A percentile compares a stretch with the other conserved stretches of the same genome.
These are phyloP conservation scores for Hypsopygia costalis DNA, from an alignment of 2,888 invertebrate genomes.

Conservation along the genomic window DNA sequence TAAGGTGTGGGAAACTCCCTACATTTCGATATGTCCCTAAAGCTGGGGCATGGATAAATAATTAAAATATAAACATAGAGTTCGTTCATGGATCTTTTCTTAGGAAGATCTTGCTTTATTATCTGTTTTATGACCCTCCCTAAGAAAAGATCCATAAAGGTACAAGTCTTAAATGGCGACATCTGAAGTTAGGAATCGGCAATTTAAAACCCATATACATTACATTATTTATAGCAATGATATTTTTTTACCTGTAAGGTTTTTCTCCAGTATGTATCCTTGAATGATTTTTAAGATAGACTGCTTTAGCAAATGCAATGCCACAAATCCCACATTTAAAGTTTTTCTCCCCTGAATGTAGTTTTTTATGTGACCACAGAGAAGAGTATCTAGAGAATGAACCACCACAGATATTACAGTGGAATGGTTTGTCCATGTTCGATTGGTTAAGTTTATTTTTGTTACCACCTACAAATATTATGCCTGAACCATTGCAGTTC, in stretches of 20 bases:
- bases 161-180: no score
- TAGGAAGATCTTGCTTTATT: no score
- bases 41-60: no score
- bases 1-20: no score
- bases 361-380: conserved; percentile 93
- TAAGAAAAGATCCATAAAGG: no score
- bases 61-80: no score
- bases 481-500: conserved; percentile 93
- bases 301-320: conserved; percentile 92
- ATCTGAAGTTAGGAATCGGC: no score
- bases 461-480: conserved; percentile 88
- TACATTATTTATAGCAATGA: background rate
- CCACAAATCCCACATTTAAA: conserved; percentile 94
- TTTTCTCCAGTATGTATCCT: conserved; percentile 91
- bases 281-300: conserved; percentile 94
- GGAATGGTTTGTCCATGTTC: conserved; percentile 89
- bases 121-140: no score
- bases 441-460: conserved; percentile 81
- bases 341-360: conserved; percentile 91
- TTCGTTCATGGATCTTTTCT: no score
- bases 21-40: no score
- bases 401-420: conserved; percentile 93
- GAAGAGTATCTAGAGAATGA: conserved; percentile 92
- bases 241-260: conserved; percentile 60
- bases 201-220: no score